These are phyloP conservation scores for Rhipidura dahli DNA, from an alignment of 2,113 vertebrate genomes.

Conservation along the genomic window DNA sequence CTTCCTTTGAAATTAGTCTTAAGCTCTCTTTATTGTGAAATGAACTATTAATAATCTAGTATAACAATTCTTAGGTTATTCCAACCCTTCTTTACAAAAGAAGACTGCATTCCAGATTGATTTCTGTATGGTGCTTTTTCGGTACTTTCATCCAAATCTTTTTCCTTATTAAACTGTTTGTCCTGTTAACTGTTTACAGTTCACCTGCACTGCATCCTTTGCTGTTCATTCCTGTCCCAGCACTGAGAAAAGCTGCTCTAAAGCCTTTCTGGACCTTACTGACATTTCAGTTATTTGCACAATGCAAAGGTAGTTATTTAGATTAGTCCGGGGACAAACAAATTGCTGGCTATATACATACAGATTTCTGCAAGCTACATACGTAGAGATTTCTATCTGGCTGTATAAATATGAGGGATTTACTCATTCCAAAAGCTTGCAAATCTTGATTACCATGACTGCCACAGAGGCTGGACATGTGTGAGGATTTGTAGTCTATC, in stretches of 20 bases:
- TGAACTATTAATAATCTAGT: not conserved
- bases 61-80: not conserved
- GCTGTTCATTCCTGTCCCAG: not conserved
- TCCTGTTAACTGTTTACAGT: not conserved
- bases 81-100: not conserved
- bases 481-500: constrained; percentile 34
- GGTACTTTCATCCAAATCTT: not conserved
- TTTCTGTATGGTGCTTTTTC: not conserved
- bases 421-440: not conserved
- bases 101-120: not conserved
- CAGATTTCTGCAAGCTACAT: not conserved
- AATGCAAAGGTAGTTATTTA: not conserved
- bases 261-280: not conserved
- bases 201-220: not conserved
- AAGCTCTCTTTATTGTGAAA: not conserved
- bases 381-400: not conserved
- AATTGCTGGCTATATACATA: not conserved
- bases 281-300: not conserved
- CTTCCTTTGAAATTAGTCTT: not conserved
- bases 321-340: not conserved
- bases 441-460: constrained; percentile 38
- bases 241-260: not conserved
- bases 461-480: not conserved
- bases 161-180: not conserved
- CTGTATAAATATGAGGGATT: not conserved